Evolutionary conservation across 2,888 invertebrate species (phyloP).

Genomic region (Enchytraeus crypticus): DNA sequence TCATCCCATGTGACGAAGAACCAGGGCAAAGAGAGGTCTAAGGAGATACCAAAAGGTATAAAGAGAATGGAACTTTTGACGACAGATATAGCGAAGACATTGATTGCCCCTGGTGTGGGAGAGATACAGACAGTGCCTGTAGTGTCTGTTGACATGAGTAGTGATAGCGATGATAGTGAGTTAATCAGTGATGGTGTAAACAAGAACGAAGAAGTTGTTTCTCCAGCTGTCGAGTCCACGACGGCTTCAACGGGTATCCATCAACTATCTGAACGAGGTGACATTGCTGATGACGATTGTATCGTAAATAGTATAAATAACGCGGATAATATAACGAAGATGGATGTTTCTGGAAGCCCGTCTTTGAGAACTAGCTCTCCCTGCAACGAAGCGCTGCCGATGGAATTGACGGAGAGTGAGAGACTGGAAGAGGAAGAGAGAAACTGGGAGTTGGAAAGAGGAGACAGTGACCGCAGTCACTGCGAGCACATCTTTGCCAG

Average conservation of each 20-base stretch:
- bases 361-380: no score
- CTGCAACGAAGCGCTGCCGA: no score
- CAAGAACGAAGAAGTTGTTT: not conserved
- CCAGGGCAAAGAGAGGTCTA: not conserved
- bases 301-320: not conserved
- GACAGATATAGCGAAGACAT: slow-evolving; percentile 4
- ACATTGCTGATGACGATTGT: not conserved
- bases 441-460: no score
- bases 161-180: slow-evolving; percentile 1
- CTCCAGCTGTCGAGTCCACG: no score
- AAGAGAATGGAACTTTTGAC: slow-evolving; percentile 3
- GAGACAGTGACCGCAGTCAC: not conserved
- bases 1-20: not conserved
- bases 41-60: not conserved
- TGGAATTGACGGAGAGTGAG: no score
- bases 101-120: not conserved
- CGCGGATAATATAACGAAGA: not conserved
- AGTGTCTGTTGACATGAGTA: not conserved
- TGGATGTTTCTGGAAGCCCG: not conserved
- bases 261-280: not conserved
- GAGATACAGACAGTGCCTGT: slow-evolving; percentile 4
- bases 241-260: not conserved
- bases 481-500: not conserved
- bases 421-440: no score
- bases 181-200: not conserved